Evolutionary conservation across 2,888 invertebrate genomes (phyloP).

Genomic region (Entomobrya proxima): DNA sequence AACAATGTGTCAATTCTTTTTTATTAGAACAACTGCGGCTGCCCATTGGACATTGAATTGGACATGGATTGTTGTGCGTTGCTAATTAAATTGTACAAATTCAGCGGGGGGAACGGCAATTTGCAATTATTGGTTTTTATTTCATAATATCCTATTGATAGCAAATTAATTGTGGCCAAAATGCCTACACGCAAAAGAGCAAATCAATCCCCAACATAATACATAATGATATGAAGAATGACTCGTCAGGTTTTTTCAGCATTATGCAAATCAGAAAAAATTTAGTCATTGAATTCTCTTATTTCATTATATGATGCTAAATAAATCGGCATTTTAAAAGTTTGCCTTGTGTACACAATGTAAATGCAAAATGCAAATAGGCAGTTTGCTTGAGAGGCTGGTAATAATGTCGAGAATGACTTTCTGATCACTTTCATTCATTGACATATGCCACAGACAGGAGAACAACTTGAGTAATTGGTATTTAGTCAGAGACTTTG

Average conservation of each 20-base stretch:
- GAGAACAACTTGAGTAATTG: not conserved
- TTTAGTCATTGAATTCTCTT: slow-evolving; percentile 3
- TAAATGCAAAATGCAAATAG: slow-evolving; percentile 2
- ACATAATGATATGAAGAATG: not conserved
- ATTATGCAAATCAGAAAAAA: not conserved
- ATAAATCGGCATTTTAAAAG: slow-evolving; percentile 46
- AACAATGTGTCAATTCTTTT: slow-evolving; percentile 21
- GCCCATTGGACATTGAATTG: not conserved
- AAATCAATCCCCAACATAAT: too few relatives aligned
- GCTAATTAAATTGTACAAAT: slow-evolving; percentile 56
- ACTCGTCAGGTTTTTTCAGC: not conserved
- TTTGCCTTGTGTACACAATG: slow-evolving; percentile 1
- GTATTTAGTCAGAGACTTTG: not conserved
- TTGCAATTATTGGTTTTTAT: slow-evolving; percentile 18
- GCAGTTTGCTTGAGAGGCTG: not conserved
- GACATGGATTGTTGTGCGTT: slow-evolving; percentile 37
- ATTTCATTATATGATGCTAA: slow-evolving; percentile 38
- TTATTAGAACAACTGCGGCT: not conserved
- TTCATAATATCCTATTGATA: slow-evolving; percentile 6
- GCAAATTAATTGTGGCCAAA: not conserved
- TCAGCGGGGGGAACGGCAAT: not conserved
- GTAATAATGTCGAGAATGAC: slow-evolving; percentile 8
- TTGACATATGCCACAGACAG: not conserved
- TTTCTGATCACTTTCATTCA: slow-evolving; percentile 58
- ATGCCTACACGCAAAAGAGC: too few relatives aligned